Evolutionary conservation across 2,888 invertebrate genomes (phyloP).

Genomic region (Drosophila ezoana): DNA sequence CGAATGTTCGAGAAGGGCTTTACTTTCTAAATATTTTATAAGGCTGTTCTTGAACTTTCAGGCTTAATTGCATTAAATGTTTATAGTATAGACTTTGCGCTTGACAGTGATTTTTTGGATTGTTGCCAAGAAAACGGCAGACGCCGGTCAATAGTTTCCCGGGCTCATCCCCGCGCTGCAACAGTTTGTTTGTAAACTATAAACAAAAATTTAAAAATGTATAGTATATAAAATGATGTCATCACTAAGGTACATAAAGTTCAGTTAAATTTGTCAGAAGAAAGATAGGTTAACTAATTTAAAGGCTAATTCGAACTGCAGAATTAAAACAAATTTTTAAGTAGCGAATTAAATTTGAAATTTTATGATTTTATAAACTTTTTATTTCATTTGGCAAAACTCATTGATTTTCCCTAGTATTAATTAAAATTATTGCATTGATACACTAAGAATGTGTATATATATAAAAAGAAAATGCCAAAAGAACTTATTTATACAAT

Average conservation of each 20-base stretch:
- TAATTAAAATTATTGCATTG: constrained; percentile 1
- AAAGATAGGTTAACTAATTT: constrained; percentile 1
- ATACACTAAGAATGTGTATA: constrained; percentile 36
- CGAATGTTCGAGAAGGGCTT: too few relatives aligned
- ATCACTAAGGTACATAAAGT: constrained; percentile 14
- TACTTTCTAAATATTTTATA: background rate
- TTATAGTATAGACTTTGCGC: constrained; percentile 9
- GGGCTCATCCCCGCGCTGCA: constrained; percentile 11
- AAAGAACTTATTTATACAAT: constrained; percentile 38
- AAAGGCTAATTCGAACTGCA: constrained; percentile 20
- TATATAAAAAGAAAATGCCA: constrained; percentile 15
- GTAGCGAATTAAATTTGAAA: too few relatives aligned
- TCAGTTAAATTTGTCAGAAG: constrained; percentile 30
- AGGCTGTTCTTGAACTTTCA: background rate
- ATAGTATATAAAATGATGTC: constrained; percentile 28
- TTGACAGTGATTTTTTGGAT: constrained; percentile 48
- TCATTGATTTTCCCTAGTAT: too few relatives aligned
- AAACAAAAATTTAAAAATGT: constrained; percentile 37
- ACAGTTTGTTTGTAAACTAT: constrained; percentile 35
- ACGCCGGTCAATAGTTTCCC: constrained; percentile 43
- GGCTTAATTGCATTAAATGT: constrained; percentile 27
- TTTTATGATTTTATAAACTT: too few relatives aligned
- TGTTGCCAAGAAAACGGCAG: constrained; percentile 61
- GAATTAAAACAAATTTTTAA: too few relatives aligned
- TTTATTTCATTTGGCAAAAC: too few relatives aligned